These are phyloP conservation scores for Druon quercuslanigerum DNA, from an alignment of 1,140 invertebrate genomes.

Conservation along the genomic window DNA sequence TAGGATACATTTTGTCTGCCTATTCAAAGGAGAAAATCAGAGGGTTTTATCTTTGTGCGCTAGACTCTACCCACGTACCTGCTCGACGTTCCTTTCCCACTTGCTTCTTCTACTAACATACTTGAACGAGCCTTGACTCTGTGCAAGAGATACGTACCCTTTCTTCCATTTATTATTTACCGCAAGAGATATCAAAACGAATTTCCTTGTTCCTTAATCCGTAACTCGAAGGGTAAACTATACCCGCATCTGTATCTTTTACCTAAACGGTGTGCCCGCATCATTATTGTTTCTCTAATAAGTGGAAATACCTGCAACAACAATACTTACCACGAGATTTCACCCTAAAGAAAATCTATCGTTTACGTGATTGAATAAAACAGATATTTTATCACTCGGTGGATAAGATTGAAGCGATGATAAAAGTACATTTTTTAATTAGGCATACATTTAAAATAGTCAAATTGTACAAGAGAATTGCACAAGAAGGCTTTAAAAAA, in stretches of 20 bases:
- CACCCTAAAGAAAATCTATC: too few species aligned
- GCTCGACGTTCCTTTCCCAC: slow-evolving; percentile 2
- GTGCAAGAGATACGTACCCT: slow-evolving; percentile 27
- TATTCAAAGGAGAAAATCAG: slow-evolving; percentile 58
- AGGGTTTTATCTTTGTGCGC: slow-evolving; percentile 50
- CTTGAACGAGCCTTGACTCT: slow-evolving; percentile 17
- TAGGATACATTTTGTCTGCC: slow-evolving; percentile 56
- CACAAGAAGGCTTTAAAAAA: too few species aligned
- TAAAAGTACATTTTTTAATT: too few species aligned
- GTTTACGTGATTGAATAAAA: slow-evolving; percentile 2
- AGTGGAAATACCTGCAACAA: background rate
- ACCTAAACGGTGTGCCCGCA: slow-evolving; percentile 5
- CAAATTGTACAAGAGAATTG: too few species aligned
- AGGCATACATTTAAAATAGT: too few species aligned
- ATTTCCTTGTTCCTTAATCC: slow-evolving; percentile 35
- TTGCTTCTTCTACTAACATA: slow-evolving; percentile 7
- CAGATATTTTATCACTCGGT: slow-evolving; percentile 24
- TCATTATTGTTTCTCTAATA: background rate
- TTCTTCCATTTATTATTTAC: slow-evolving; percentile 52
- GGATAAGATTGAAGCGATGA: slow-evolving; percentile 16
- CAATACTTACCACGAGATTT: background rate
- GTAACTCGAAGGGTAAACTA: background rate
- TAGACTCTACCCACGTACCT: slow-evolving; percentile 32
- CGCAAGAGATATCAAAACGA: slow-evolving; percentile 41
- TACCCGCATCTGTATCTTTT: background rate